phyloP scores from a whole-genome alignment of 2,888 invertebrate genomes.

The Nycteola revayana region DNA sequence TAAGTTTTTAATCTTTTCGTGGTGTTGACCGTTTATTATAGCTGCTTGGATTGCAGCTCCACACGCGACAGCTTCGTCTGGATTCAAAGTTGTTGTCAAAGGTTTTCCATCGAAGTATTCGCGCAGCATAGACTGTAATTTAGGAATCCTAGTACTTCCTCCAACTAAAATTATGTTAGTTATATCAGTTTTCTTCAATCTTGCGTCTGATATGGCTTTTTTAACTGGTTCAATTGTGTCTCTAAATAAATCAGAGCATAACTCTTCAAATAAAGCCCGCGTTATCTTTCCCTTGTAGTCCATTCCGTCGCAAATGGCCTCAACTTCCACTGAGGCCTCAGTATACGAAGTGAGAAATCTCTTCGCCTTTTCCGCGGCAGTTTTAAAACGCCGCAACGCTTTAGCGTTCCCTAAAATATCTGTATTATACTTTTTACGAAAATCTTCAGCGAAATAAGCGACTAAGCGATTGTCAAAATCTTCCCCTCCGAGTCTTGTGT shows the following conservation, averaged over 20 bases:
- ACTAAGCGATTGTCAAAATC: conserved; percentile 66
- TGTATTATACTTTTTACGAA: conserved; percentile 46
- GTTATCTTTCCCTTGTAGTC: conserved; percentile 52
- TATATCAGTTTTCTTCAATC: conserved; percentile 46
- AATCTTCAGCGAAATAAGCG: conserved; percentile 57
- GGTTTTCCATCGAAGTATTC: conserved; percentile 49
- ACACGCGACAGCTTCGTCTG: conserved; percentile 62
- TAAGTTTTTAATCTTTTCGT: conserved; percentile 43
- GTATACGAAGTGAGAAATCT: conserved; percentile 45
- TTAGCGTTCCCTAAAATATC: conserved; percentile 40
- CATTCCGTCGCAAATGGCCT: conserved; percentile 46
- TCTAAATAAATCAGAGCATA: conserved; percentile 62
- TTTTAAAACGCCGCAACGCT: conserved; percentile 47
- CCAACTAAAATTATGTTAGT: conserved; percentile 55
- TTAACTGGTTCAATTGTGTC: conserved; percentile 49
- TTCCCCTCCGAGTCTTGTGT: conserved; percentile 57
- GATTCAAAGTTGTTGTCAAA: conserved; percentile 51
- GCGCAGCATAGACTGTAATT: conserved; percentile 45
- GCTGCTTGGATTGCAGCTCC: conserved; percentile 69
- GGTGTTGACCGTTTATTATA: conserved; percentile 42
- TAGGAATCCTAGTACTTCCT: conserved; percentile 64
- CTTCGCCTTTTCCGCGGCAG: conserved; percentile 57
- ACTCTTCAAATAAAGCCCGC: conserved; percentile 53
- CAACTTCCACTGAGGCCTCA: conserved; percentile 48
- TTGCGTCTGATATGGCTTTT: conserved; percentile 48